phyloP scores from a whole-genome alignment of 1,140 invertebrate species.

The Chionoecetes opilio region DNA sequence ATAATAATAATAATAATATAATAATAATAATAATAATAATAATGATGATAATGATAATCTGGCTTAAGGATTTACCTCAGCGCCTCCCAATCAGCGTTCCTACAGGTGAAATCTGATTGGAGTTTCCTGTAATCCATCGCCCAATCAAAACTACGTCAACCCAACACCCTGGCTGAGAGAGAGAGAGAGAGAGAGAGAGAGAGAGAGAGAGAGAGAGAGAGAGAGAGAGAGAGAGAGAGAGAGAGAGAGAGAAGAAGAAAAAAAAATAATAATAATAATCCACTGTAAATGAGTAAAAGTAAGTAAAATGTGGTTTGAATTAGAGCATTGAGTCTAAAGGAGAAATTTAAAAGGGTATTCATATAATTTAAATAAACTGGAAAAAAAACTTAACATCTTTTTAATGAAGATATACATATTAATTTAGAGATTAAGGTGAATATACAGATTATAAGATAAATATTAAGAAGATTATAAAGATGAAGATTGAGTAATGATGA shows the following conservation, averaged over 20 bases:
- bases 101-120: conserved; percentile 28
- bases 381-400: no score
- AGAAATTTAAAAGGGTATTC: no score
- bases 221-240: not conserved
- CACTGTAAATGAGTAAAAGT: no score
- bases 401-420: no score
- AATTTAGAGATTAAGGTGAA: no score
- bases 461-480: no score
- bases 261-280: not conserved
- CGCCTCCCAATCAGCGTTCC: not conserved
- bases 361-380: no score
- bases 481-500: no score
- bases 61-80: not conserved
- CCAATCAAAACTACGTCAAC: not conserved
- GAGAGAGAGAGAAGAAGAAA: not conserved
- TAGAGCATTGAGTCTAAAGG: no score
- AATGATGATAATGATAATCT: conserved; percentile 17
- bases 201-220: not conserved
- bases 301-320: no score
- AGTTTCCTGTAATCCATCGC: not conserved
- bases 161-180: not conserved
- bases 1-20: not conserved
- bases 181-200: not conserved
- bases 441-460: no score
- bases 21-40: conserved; percentile 34